Evolutionary conservation across 2,888 invertebrate species (phyloP).

Genomic region (Noctua janthina): DNA sequence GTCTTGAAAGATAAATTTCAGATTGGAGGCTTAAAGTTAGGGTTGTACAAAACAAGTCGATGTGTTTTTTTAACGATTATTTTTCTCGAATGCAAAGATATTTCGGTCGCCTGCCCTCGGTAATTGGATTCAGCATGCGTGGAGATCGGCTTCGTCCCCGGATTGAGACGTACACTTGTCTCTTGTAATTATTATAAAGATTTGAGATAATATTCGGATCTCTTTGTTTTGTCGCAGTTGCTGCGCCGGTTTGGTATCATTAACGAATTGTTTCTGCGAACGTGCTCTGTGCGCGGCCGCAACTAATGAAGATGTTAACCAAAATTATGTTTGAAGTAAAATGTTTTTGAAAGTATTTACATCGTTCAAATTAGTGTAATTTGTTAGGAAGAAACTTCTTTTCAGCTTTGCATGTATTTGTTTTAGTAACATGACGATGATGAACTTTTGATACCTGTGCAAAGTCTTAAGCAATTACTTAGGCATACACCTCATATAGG

Average conservation of each 20-base stretch:
- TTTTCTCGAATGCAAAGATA: conserved; percentile 82
- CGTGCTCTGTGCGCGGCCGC: conserved; percentile 34
- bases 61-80: conserved; percentile 78
- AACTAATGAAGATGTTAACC: conserved; percentile 47
- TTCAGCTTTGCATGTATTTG: not conserved
- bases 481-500: not conserved
- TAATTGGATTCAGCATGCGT: conserved; percentile 85
- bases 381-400: not conserved
- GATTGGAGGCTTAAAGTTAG: conserved; percentile 65
- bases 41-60: conserved; percentile 76
- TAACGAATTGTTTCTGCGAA: conserved; percentile 69
- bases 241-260: conserved; percentile 70
- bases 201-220: conserved; percentile 82
- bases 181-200: conserved; percentile 89
- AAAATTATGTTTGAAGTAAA: conserved; percentile 39
- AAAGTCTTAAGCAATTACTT: not conserved
- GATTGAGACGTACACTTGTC: conserved; percentile 87
- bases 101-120: conserved; percentile 78
- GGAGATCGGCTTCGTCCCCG: conserved; percentile 63
- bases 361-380: conserved; percentile 29
- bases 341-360: conserved; percentile 17
- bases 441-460: not conserved
- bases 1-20: conserved; percentile 21
- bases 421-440: not conserved
- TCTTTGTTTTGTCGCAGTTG: conserved; percentile 74